A percentile compares a stretch with the other conserved stretches of the same genome.
Conservation (phyloP, 2,113 vertebrate genomes). For the Nannobrachium achirus region DNA sequence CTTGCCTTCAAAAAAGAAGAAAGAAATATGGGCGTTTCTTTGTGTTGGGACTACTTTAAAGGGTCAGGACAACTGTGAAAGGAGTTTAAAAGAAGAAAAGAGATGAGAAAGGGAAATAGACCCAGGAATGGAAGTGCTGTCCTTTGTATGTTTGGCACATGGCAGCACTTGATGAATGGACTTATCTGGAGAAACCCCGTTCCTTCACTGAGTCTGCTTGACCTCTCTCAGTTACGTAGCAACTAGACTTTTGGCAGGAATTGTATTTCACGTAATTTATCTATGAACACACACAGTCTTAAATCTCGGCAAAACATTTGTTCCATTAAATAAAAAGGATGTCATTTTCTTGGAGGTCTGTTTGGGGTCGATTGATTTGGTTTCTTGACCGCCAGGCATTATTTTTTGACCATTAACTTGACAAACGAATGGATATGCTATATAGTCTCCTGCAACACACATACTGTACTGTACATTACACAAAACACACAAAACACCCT, state of each 20-base stretch:
- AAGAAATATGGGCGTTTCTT: slow-evolving; percentile 49
- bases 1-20: slow-evolving; percentile 19
- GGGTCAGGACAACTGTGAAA: slow-evolving; percentile 55
- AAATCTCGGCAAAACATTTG: slow-evolving; percentile 51
- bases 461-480: slow-evolving; percentile 9
- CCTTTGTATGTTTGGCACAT: slow-evolving; percentile 74
- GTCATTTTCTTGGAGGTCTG: slow-evolving; percentile 37
- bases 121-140: slow-evolving; percentile 65
- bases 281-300: slow-evolving; percentile 44
- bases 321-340: slow-evolving; percentile 43
- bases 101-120: slow-evolving; percentile 57
- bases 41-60: slow-evolving; percentile 49
- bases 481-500: neutral
- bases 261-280: slow-evolving; percentile 69
- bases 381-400: slow-evolving; percentile 52
- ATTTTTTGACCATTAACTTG: slow-evolving; percentile 56
- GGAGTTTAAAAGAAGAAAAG: slow-evolving; percentile 54
- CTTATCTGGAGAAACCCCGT: slow-evolving; percentile 62
- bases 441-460: neutral
- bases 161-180: slow-evolving; percentile 79
- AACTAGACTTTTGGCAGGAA: slow-evolving; percentile 68
- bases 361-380: slow-evolving; percentile 64
- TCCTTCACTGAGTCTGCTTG: slow-evolving; percentile 64
- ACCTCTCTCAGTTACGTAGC: slow-evolving; percentile 75
- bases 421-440: slow-evolving; percentile 51